A percentile compares a stretch with the other conserved stretches of the same genome.
Conservation (phyloP, 2,888 invertebrate genomes). For the Epinotia bilunana region DNA sequence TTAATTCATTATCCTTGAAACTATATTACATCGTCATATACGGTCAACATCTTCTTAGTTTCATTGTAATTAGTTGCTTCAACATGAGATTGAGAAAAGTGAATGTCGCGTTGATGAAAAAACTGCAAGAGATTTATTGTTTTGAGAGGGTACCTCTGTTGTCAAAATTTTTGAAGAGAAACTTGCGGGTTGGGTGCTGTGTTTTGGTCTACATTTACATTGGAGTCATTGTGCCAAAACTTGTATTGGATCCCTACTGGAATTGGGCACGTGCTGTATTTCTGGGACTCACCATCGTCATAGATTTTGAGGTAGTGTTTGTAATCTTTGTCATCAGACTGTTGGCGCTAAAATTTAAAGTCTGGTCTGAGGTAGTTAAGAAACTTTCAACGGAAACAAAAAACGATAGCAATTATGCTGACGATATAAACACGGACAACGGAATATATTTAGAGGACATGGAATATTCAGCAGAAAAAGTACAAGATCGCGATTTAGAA, state of each 20-base stretch:
- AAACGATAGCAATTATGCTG: background rate
- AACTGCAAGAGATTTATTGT: slow-evolving; percentile 10
- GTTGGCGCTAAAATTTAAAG: slow-evolving; percentile 14
- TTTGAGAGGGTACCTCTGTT: background rate
- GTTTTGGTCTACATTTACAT: slow-evolving; percentile 13
- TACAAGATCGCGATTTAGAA: background rate
- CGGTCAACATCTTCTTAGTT: slow-evolving; percentile 21
- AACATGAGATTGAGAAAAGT: slow-evolving; percentile 18
- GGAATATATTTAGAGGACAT: background rate
- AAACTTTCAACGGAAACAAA: background rate
- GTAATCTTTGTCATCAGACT: slow-evolving; percentile 13
- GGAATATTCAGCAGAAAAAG: background rate
- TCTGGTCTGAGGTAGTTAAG: slow-evolving; percentile 1
- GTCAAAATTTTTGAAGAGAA: slow-evolving; percentile 2
- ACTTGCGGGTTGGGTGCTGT: background rate
- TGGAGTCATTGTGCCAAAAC: slow-evolving; percentile 15
- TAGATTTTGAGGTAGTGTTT: slow-evolving; percentile 30
- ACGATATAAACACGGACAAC: background rate
- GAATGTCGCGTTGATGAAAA: slow-evolving; percentile 5
- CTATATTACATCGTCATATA: slow-evolving; percentile 21
- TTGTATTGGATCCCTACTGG: slow-evolving; percentile 26
- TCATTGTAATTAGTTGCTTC: slow-evolving; percentile 8
- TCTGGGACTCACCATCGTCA: slow-evolving; percentile 4
- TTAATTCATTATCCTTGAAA: background rate
- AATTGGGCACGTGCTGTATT: slow-evolving; percentile 22